Evolutionary conservation across 2,797 vertebrate species (phyloP).

Genomic region (Anas flavirostris): DNA sequence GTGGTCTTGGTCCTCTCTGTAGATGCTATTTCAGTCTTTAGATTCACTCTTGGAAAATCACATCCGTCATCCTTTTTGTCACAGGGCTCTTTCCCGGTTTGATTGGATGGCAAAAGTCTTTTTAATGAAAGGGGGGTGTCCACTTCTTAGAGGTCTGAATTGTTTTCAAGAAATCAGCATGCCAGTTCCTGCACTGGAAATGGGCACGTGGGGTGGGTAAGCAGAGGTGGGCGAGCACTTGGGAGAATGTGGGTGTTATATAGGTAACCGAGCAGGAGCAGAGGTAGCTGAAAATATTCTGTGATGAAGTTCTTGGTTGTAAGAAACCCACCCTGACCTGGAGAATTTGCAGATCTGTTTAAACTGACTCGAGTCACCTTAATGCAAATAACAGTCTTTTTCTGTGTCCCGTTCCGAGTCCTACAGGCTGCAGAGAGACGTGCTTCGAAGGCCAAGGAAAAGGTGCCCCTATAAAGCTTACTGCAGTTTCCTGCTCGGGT

Average conservation of each 20-base stretch:
- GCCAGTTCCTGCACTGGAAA: background rate
- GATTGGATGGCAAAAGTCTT: background rate
- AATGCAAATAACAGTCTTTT: background rate
- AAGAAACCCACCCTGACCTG: background rate
- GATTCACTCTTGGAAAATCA: background rate
- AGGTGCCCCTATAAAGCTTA: background rate
- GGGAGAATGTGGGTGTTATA: background rate
- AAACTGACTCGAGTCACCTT: background rate
- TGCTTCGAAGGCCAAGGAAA: background rate
- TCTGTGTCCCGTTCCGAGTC: background rate
- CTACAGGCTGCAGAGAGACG: background rate
- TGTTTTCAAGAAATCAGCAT: background rate
- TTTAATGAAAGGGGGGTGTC: background rate
- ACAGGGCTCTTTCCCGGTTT: background rate
- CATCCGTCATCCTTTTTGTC: background rate
- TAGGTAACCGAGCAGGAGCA: background rate
- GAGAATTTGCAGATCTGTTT: background rate
- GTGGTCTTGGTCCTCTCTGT: background rate
- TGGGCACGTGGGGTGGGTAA: background rate
- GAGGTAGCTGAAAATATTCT: background rate
- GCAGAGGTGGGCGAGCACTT: background rate
- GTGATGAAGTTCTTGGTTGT: background rate
- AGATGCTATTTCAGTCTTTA: background rate
- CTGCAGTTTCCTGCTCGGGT: conserved; percentile 12
- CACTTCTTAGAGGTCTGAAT: background rate